phyloP scores from a whole-genome alignment of 2,888 invertebrate genomes.

The Perizoma affinitatum region DNA sequence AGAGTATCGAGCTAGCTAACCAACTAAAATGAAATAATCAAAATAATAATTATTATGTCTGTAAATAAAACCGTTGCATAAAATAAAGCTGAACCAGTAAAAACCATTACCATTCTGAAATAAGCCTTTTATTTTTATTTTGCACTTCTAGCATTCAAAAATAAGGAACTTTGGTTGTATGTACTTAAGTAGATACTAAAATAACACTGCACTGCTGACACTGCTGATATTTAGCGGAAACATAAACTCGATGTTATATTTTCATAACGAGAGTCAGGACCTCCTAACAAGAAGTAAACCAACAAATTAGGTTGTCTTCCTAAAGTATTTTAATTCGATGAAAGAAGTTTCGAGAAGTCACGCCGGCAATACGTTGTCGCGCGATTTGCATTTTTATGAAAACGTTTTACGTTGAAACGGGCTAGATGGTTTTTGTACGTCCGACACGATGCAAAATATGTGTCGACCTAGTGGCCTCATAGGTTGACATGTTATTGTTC shows the following conservation, averaged over 20 bases:
- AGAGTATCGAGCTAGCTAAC: too few species aligned
- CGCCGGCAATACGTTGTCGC: constrained; percentile 70
- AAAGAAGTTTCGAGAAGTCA: constrained; percentile 61
- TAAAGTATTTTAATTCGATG: constrained; percentile 75
- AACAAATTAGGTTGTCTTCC: constrained; percentile 55
- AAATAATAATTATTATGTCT: too few species aligned
- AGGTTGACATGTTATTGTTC: not conserved
- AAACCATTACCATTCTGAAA: too few species aligned
- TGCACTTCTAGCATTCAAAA: too few species aligned
- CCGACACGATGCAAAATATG: constrained; percentile 28
- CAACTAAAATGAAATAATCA: too few species aligned
- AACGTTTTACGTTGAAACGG: constrained; percentile 64
- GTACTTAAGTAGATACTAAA: too few species aligned
- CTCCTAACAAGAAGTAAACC: constrained; percentile 56
- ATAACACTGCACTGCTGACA: too few species aligned
- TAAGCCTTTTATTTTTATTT: too few species aligned
- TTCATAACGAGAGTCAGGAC: not conserved
- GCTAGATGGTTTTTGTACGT: constrained; percentile 24
- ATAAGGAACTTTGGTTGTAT: too few species aligned
- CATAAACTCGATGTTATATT: not conserved
- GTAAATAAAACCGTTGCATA: too few species aligned
- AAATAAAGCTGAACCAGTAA: too few species aligned
- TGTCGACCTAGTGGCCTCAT: constrained; percentile 12
- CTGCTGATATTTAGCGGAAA: too few species aligned
- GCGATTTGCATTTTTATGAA: constrained; percentile 82